Conservation (phyloP, 2,888 invertebrate species). For the Heliconius hortense region DNA sequence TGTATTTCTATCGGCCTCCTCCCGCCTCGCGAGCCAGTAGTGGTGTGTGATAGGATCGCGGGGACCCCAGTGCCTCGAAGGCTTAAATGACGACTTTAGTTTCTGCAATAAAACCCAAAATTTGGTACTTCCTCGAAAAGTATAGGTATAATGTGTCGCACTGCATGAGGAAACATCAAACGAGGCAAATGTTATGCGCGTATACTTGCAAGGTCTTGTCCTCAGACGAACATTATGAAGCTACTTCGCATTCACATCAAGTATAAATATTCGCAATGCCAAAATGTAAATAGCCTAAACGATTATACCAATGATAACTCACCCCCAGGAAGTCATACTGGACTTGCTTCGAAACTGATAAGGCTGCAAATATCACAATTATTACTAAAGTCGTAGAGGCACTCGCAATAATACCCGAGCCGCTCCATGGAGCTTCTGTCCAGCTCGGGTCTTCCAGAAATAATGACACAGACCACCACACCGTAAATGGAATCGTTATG, state of each 20-base stretch:
- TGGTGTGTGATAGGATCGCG: constrained; percentile 73
- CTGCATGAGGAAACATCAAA: constrained; percentile 33
- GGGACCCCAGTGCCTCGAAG: constrained; percentile 74
- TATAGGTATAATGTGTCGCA: constrained; percentile 8
- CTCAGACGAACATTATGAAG: constrained; percentile 29
- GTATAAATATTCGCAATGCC: constrained; percentile 40
- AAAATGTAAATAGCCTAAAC: constrained; percentile 23
- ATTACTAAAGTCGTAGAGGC: constrained; percentile 44
- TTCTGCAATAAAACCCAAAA: constrained; percentile 60
- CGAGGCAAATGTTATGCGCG: constrained; percentile 31
- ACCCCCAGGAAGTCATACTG: constrained; percentile 61
- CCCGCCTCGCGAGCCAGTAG: constrained; percentile 68
- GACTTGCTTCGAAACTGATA: constrained; percentile 61
- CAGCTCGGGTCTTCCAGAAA: constrained; percentile 47
- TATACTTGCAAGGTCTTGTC: constrained; percentile 37
- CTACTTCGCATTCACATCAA: constrained; percentile 37
- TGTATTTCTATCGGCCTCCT: constrained; percentile 51
- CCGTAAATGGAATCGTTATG: constrained; percentile 49
- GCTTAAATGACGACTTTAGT: constrained; percentile 65
- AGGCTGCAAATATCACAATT: constrained; percentile 50
- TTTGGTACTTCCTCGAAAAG: constrained; percentile 37
- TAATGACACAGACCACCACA: constrained; percentile 59
- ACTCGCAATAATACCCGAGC: constrained; percentile 47
- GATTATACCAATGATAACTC: constrained; percentile 34
- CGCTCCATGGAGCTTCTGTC: constrained; percentile 54